phyloP scores from a whole-genome alignment of 2,888 invertebrate genomes.

The Meandrusa payeni region DNA sequence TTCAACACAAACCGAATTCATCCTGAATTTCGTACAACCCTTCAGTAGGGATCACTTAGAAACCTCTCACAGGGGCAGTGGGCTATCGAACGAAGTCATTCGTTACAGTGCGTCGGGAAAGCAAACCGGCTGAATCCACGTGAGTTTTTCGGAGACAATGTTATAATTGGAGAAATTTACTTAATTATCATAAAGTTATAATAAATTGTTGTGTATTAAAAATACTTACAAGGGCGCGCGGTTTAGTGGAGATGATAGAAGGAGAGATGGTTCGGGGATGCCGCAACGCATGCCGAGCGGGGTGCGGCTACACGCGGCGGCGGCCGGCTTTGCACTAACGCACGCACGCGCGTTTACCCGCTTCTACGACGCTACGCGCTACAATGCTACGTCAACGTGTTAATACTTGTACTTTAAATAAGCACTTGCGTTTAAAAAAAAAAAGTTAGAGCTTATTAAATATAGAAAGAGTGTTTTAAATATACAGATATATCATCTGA shows the following conservation, averaged over 20 bases:
- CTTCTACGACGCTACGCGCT: conserved; percentile 50
- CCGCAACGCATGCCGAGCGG: conserved; percentile 60
- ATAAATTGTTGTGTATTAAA: too few species aligned
- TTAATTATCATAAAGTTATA: too few species aligned
- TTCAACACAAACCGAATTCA: conserved; percentile 25
- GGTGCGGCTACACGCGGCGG: conserved; percentile 64
- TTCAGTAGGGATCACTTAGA: conserved; percentile 58
- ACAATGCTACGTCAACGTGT: conserved; percentile 45
- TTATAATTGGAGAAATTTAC: too few species aligned
- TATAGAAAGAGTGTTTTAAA: too few species aligned
- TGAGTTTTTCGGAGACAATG: conserved; percentile 47
- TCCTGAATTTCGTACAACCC: conserved; percentile 60
- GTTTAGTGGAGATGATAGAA: conserved; percentile 47
- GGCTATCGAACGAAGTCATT: conserved; percentile 78
- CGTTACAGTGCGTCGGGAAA: conserved; percentile 61
- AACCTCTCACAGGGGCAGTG: conserved; percentile 77
- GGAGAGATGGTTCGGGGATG: conserved; percentile 41
- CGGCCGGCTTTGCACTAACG: conserved; percentile 67
- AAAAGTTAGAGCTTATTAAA: too few species aligned
- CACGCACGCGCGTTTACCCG: conserved; percentile 51
- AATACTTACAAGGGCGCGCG: conserved; percentile 76
- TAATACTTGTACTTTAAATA: conserved; percentile 22
- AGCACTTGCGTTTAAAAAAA: conserved; percentile 3
- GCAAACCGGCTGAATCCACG: conserved; percentile 61
- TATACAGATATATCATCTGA: too few species aligned